Evolutionary conservation across 2,888 invertebrate species (phyloP).

Genomic region (Aleiodes testaceus): DNA sequence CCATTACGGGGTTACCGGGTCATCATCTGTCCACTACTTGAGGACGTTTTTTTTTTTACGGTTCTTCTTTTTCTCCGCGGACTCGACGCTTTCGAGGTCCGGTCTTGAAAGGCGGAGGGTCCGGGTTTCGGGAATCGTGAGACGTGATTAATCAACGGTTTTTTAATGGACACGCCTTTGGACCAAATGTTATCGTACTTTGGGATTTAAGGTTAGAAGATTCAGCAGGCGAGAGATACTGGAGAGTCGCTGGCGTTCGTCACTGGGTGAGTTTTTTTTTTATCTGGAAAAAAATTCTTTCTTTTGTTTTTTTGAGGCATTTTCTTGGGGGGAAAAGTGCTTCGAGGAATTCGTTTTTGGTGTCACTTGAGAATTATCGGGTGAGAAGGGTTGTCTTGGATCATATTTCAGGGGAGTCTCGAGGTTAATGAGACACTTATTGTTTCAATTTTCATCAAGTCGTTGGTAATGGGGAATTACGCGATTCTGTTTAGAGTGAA

Average conservation of each 20-base stretch:
- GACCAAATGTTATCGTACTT: slow-evolving; percentile 39
- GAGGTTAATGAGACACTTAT: too few species aligned
- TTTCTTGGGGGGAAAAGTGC: too few species aligned
- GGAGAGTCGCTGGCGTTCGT: slow-evolving; percentile 13
- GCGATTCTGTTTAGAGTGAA: too few species aligned
- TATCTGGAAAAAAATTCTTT: not conserved
- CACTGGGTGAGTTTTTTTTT: slow-evolving; percentile 26
- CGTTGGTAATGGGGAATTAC: too few species aligned
- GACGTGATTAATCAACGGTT: slow-evolving; percentile 23
- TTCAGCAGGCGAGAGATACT: slow-evolving; percentile 31
- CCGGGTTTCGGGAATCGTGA: not conserved
- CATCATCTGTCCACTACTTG: slow-evolving; percentile 22
- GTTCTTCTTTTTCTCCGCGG: not conserved
- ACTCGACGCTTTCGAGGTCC: too few species aligned
- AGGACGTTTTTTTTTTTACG: not conserved
- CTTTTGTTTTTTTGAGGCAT: too few species aligned
- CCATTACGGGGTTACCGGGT: slow-evolving; percentile 42
- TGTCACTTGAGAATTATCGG: too few species aligned
- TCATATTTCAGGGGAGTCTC: too few species aligned
- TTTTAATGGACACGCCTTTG: slow-evolving; percentile 28
- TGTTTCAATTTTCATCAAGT: too few species aligned
- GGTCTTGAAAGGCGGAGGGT: too few species aligned
- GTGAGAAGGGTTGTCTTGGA: too few species aligned
- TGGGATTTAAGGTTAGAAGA: slow-evolving; percentile 53
- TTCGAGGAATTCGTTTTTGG: too few species aligned